These are phyloP conservation scores for Lamellibrachia columna DNA, from an alignment of 2,888 invertebrate genomes.

Conservation along the genomic window DNA sequence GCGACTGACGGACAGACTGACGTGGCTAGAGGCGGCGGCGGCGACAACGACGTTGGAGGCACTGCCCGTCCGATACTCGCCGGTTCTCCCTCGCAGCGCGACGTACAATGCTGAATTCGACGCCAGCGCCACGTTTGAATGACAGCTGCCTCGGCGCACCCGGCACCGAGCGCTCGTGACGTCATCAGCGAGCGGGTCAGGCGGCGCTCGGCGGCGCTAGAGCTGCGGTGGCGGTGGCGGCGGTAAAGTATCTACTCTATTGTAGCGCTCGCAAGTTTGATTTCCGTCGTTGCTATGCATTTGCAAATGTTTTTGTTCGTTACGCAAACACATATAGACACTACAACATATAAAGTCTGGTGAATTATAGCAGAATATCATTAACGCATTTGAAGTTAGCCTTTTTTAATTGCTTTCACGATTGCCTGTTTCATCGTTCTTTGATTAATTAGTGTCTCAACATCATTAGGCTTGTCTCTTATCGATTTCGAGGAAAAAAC, in stretches of 20 bases:
- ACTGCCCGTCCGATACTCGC: neutral
- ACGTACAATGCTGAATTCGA: neutral
- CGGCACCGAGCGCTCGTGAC: constrained; percentile 4
- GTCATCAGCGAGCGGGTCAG: neutral
- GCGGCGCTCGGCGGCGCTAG: neutral
- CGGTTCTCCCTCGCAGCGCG: neutral
- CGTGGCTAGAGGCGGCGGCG: neutral
- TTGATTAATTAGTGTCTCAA: neutral
- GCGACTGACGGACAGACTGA: neutral
- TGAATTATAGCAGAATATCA: neutral
- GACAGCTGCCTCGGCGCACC: neutral
- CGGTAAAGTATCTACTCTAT: neutral
- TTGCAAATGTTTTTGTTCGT: neutral
- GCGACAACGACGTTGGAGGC: neutral
- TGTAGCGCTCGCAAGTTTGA: neutral
- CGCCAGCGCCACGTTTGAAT: constrained; percentile 10
- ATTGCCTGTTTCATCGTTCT: neutral
- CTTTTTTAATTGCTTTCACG: neutral
- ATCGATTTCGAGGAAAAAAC: neutral
- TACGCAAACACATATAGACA: neutral
- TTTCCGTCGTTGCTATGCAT: neutral
- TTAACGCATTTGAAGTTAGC: neutral
- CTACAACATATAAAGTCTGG: neutral
- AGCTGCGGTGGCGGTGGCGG: neutral
- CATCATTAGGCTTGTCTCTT: neutral